Base-by-base conservation (phyloP, 2,113 vertebrate genomes). In the Electrona antarctica region DNA sequence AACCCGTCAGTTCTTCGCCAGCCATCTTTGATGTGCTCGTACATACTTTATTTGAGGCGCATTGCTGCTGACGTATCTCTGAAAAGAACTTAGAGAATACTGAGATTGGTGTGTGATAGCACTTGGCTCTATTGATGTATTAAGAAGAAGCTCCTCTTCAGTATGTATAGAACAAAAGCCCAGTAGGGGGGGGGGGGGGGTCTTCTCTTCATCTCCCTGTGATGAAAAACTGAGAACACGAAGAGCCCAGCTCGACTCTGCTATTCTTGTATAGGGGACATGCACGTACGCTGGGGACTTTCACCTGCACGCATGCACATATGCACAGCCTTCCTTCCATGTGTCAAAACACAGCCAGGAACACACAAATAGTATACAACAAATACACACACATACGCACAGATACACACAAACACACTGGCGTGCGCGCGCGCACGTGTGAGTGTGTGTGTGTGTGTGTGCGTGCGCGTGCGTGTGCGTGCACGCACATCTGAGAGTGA, bases 401-500 rank as follows among this genome's bases (percentile, higher is more conserved):
- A 41, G 3, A 41, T 12, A 46, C 59, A 21, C 55, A 57, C 14
- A 57, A 7, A 21, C 55, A 21, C 55, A 21, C 55, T 28, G 15
- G 55, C 8, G 8, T 45, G 5, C 3, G 45, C 2, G 45, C 29
- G n/a, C 9, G 45, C 28, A 13, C 29, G 29, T 33, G 29, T 33
- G 29, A 2, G 29, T 33, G 29, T 33, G 29, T 41, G 33, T 41
- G 33, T 41, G 33, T 41, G 33, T 4, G 33, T 4, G n/a, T 13
- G 55, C 4, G 14, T 7, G 11, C 2, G 45, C 3, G 45, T 33
- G n/a, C 11, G 45, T 29, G 13, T 29, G 33, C 57, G 60, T 46
- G n/a, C 72, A 74, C 62, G 69, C 82, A 91, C 92, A 92, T 91
- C 92, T 93, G 92, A 93, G 79, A 92, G 84, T 72, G 79, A 92